Evolutionary conservation across 2,888 invertebrate species (phyloP), one percentile per base, ranked within the genome.

Genomic region (Cepaea hortensis): DNA sequence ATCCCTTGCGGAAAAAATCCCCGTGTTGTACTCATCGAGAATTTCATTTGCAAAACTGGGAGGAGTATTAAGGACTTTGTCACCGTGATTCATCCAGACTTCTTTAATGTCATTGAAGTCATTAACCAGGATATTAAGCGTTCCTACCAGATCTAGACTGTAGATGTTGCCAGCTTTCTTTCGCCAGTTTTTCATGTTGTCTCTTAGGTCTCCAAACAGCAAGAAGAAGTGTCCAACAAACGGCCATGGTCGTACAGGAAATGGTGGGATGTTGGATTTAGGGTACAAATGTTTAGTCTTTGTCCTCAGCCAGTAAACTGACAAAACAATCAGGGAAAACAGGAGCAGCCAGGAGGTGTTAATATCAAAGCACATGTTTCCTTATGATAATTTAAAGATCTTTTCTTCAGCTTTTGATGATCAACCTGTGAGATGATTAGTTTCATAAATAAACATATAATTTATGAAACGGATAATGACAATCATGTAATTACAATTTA

Each of bases 251-350:
- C 23, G n/a, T 11, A 65, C 80, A 11, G 80, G 62, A 61, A 62
- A 80, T 62, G 80, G 80, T n/a, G 80, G 80, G 23, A 80, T 62
- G 76, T 84, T 84, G 62, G 11, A 76, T 15, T 48, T 48, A 11
- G 62, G 5, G n/a, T 84, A 84, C 9, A 18, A 23, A 5, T 20
- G 62, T 50, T 48, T 62, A 0, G 62, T 35, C 23, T 83, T 83
- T 72, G 61, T 73, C 73, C 83, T 55, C 18, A 75, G 7, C 83
- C 83, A 83, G n/a, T 3, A 83, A 23, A 83, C 0, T 3, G 50
- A 46, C 0, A 83, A 11, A 0, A 23, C 55, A 23, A 20, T 18
- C 20, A 75, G n/a, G 20, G 46, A 6, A 0, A 48, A 35, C 15
- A 72, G 3, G 3, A 83, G 50, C 6, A 75, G 5, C 83, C 73